Percentiles rank a stretch among this genome's conserved stretches.
These are phyloP conservation scores for Gandaritis pyraliata DNA, from an alignment of 2,888 invertebrate genomes.

Conservation along the genomic window DNA sequence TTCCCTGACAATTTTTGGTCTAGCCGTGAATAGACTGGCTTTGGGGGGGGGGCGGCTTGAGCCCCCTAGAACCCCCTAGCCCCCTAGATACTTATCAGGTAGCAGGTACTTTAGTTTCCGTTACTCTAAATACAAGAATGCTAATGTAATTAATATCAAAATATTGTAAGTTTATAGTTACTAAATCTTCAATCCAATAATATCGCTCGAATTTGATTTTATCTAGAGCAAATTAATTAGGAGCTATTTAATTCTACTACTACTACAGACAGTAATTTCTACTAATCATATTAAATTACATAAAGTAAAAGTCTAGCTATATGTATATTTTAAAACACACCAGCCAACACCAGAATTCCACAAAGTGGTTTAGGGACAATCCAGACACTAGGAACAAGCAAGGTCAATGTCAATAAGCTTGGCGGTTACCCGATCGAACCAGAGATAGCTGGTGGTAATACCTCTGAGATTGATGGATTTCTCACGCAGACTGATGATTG, in stretches of 20 bases:
- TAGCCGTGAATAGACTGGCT: too few species aligned
- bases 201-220: not conserved
- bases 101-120: constrained; percentile 8
- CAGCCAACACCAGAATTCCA: constrained; percentile 5
- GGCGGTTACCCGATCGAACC: constrained; percentile 25
- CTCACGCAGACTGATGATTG: not conserved
- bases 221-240: too few species aligned
- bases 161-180: constrained; percentile 13
- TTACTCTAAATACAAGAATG: constrained; percentile 49
- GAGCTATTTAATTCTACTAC: too few species aligned
- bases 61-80: too few species aligned
- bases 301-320: too few species aligned
- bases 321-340: too few species aligned
- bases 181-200: not conserved
- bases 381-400: constrained; percentile 8
- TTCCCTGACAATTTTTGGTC: too few species aligned
- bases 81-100: too few species aligned
- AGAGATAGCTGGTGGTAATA: constrained; percentile 18
- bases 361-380: constrained; percentile 14
- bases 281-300: too few species aligned
- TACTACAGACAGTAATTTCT: too few species aligned
- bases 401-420: constrained; percentile 19
- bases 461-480: constrained; percentile 8
- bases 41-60: too few species aligned
- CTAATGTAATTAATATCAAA: constrained; percentile 51